Percentiles rank a stretch among this genome's conserved stretches.
Evolutionary conservation across 2,113 vertebrate genomes (phyloP).

Genomic region (Callospermophilus lateralis): DNA sequence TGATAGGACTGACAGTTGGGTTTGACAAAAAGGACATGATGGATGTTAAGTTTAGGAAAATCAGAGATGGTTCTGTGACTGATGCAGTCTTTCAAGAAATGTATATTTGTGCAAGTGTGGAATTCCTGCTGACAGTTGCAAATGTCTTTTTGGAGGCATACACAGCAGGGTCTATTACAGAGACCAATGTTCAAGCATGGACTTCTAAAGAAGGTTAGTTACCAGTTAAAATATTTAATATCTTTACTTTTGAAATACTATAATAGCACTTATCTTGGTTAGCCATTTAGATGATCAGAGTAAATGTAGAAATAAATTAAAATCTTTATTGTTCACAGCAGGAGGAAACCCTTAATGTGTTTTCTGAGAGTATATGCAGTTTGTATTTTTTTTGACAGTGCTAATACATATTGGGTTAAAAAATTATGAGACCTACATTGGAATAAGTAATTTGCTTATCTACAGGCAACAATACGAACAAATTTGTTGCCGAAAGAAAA

Average conservation of each 20-base stretch:
- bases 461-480: background rate
- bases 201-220: slow-evolving; percentile 89
- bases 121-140: slow-evolving; percentile 95
- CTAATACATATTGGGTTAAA: background rate
- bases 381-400: background rate
- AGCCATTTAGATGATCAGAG: background rate
- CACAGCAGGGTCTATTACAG: slow-evolving; percentile 88
- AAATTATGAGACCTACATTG: background rate
- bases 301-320: slow-evolving; percentile 48
- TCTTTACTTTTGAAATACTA: background rate
- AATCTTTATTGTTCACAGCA: slow-evolving; percentile 50
- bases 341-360: slow-evolving; percentile 8
- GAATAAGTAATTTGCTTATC: slow-evolving; percentile 15
- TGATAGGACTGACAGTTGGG: slow-evolving; percentile 95
- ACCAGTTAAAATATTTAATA: background rate
- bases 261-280: background rate
- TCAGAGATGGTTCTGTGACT: slow-evolving; percentile 90
- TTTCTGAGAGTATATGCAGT: background rate
- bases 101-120: slow-evolving; percentile 97
- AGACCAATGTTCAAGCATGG: slow-evolving; percentile 87
- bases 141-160: slow-evolving; percentile 95
- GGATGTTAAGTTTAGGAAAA: slow-evolving; percentile 93
- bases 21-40: slow-evolving; percentile 96
- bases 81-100: slow-evolving; percentile 94
- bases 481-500: background rate